Conservation (phyloP, 1,140 invertebrate genomes). For the Thaumetopoea pityocampa region DNA sequence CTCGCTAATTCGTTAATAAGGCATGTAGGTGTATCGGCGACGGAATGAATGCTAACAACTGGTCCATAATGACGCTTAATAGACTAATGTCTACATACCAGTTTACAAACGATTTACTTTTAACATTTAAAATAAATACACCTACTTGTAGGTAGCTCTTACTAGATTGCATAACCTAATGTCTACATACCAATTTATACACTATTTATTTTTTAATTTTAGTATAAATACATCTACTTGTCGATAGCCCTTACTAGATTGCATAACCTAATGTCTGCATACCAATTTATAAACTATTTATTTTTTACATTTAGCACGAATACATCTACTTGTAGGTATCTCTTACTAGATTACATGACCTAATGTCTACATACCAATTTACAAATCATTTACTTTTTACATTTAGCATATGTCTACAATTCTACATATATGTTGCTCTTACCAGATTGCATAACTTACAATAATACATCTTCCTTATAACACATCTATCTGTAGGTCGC, state of each 20-base stretch:
- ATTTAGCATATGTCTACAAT: too few relatives aligned
- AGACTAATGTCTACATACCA: constrained; percentile 35
- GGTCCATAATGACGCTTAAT: constrained; percentile 48
- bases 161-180: constrained; percentile 27
- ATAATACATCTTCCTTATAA: too few relatives aligned
- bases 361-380: constrained; percentile 15
- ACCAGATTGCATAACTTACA: constrained; percentile 28
- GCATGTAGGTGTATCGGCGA: constrained; percentile 71
- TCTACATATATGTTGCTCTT: constrained; percentile 22
- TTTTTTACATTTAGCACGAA: too few relatives aligned
- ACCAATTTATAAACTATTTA: constrained; percentile 28
- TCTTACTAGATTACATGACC: constrained; percentile 30
- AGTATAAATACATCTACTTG: constrained; percentile 17
- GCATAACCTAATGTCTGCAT: constrained; percentile 13
- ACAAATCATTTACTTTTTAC: too few relatives aligned
- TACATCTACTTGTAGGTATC: constrained; percentile 18
- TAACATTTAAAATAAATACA: too few relatives aligned
- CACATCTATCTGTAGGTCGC: too few relatives aligned
- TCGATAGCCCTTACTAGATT: constrained; percentile 33
- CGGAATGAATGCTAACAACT: constrained; percentile 59
- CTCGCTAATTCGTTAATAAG: constrained; percentile 72
- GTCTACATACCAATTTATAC: constrained; percentile 15
- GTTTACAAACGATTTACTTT: constrained; percentile 31
- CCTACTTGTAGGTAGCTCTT: constrained; percentile 22
- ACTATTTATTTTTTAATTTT: too few relatives aligned